Conservation (phyloP, 2,888 invertebrate species). For the Ennomos fuscantarius region DNA sequence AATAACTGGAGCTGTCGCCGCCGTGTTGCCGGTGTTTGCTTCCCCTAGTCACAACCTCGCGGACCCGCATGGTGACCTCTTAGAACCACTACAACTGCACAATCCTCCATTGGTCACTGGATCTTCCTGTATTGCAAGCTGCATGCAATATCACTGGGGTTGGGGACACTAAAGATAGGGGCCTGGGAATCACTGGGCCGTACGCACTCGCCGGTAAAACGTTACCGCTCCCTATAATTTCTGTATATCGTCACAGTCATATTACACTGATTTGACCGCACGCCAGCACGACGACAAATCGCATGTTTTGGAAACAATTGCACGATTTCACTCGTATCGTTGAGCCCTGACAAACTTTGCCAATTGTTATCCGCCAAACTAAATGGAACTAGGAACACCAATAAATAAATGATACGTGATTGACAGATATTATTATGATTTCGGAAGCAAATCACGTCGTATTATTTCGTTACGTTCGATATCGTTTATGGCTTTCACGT, state of each 20-base stretch:
- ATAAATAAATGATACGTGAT: conserved; percentile 38
- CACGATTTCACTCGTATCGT: conserved; percentile 52
- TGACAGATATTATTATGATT: conserved; percentile 47
- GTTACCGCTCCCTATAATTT: conserved; percentile 65
- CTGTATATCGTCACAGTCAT: conserved; percentile 60
- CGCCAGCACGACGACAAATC: conserved; percentile 60
- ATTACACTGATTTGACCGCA: conserved; percentile 57
- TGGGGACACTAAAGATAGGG: conserved; percentile 33
- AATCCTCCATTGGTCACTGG: conserved; percentile 77
- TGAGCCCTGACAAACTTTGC: conserved; percentile 42
- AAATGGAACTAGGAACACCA: conserved; percentile 42
- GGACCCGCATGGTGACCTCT: conserved; percentile 73
- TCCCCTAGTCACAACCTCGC: conserved; percentile 69
- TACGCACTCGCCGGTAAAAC: conserved; percentile 70
- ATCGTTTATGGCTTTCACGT: conserved; percentile 55
- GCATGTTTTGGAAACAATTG: conserved; percentile 77
- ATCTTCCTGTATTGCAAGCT: conserved; percentile 46
- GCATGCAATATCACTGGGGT: conserved; percentile 56
- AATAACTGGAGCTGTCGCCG: conserved; percentile 69
- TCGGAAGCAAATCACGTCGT: conserved; percentile 57
- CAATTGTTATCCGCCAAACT: conserved; percentile 35
- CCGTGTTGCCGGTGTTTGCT: conserved; percentile 74
- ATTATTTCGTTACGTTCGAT: conserved; percentile 66
- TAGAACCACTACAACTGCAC: conserved; percentile 60
- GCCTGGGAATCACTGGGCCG: conserved; percentile 70